These are phyloP conservation scores for Anguilla megastoma DNA, from an alignment of 2,797 vertebrate genomes.

Conservation along the genomic window DNA sequence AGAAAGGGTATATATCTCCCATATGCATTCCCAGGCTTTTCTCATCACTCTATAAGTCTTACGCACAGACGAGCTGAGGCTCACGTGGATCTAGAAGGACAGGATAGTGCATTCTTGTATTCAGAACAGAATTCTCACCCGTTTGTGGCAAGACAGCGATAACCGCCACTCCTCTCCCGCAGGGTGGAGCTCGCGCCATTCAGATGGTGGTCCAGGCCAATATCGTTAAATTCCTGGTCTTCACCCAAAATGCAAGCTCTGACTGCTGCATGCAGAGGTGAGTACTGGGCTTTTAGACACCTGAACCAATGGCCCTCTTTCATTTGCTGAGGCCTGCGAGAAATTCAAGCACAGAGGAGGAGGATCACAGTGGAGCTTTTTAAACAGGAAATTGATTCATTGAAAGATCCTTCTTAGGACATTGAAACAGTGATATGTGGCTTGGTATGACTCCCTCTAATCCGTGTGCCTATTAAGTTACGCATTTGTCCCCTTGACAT, in stretches of 20 bases:
- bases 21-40: not conserved
- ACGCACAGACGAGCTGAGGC: not conserved
- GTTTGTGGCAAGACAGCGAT: not conserved
- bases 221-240: constrained; percentile 79
- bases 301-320: not conserved
- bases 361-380: not conserved
- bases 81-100: not conserved
- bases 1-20: not conserved
- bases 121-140: not conserved
- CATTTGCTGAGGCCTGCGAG: not conserved
- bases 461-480: no score
- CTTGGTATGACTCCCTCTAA: no score
- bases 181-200: constrained; percentile 76
- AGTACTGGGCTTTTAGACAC: constrained; percentile 21
- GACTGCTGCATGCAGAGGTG: constrained; percentile 69
- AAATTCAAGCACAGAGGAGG: not conserved
- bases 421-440: no score
- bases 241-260: constrained; percentile 54
- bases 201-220: constrained; percentile 83
- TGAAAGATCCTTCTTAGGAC: no score
- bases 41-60: not conserved
- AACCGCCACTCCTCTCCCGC: not conserved
- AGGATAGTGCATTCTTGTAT: not conserved
- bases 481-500: no score
- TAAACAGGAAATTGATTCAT: not conserved